phyloP scores from a whole-genome alignment of 2,113 vertebrate species.

The Ailurus styani region DNA sequence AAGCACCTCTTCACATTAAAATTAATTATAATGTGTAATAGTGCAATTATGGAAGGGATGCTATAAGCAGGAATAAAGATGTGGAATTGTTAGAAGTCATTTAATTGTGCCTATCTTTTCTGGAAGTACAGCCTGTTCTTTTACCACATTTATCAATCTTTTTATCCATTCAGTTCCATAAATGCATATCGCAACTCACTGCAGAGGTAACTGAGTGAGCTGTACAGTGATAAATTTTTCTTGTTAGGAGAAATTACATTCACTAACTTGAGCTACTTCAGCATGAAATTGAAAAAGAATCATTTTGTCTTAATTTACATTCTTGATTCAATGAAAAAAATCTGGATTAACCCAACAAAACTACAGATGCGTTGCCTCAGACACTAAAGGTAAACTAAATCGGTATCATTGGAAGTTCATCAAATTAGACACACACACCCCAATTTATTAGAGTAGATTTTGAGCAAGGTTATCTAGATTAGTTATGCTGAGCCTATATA shows the following conservation, averaged over 20 bases:
- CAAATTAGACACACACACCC: slow-evolving; percentile 71
- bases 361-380: slow-evolving; percentile 76
- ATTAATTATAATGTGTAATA: slow-evolving; percentile 35
- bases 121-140: slow-evolving; percentile 83
- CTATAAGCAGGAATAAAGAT: slow-evolving; percentile 60
- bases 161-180: slow-evolving; percentile 82
- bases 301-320: slow-evolving; percentile 99
- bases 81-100: slow-evolving; percentile 80
- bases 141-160: slow-evolving; percentile 93
- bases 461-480: slow-evolving; percentile 69
- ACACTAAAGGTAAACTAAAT: slow-evolving; percentile 81
- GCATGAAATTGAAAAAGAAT: slow-evolving; percentile 99
- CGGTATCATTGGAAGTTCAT: slow-evolving; percentile 82
- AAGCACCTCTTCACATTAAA: slow-evolving; percentile 48
- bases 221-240: slow-evolving; percentile 98
- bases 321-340: slow-evolving; percentile 98
- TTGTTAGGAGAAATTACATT: slow-evolving; percentile 99
- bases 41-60: slow-evolving; percentile 56
- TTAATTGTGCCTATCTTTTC: slow-evolving; percentile 84
- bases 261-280: slow-evolving; percentile 99
- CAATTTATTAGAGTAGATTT: slow-evolving; percentile 81
- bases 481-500: slow-evolving; percentile 66
- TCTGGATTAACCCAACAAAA: slow-evolving; percentile 90
- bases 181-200: slow-evolving; percentile 81
- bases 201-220: slow-evolving; percentile 90